phyloP scores from a whole-genome alignment of 2,797 vertebrate species.

The Helicolenus hilgendorfi region DNA sequence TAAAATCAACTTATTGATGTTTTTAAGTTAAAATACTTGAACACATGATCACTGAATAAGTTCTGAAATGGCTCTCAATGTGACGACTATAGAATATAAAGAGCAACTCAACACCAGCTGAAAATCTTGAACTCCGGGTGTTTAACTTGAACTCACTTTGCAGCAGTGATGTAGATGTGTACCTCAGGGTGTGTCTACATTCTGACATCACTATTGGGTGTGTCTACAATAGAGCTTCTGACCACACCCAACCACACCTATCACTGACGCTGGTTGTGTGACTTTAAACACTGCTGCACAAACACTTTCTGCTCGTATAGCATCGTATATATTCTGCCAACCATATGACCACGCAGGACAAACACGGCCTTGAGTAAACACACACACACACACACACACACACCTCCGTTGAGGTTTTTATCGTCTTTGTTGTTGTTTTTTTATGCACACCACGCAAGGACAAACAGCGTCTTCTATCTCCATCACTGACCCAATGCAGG shows the following conservation, averaged over 20 bases:
- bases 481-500: constrained; percentile 81
- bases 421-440: constrained; percentile 54
- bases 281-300: background rate
- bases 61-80: background rate
- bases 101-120: background rate
- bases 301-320: constrained; percentile 9
- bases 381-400: constrained; percentile 13
- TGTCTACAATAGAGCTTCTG: background rate
- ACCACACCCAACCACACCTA: background rate
- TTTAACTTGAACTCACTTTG: background rate
- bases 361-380: constrained; percentile 20
- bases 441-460: constrained; percentile 61
- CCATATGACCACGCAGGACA: constrained; percentile 38
- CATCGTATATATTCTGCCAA: constrained; percentile 19
- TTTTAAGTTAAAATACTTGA: no score
- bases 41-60: no score
- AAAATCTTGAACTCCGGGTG: background rate
- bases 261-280: background rate
- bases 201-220: background rate
- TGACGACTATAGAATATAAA: background rate
- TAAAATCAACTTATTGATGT: no score
- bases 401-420: constrained; percentile 34
- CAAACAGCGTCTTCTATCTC: constrained; percentile 76
- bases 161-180: background rate
- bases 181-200: background rate